Conservation (phyloP, 1,140 invertebrate genomes). For the Drosophila kurseongensis region DNA sequence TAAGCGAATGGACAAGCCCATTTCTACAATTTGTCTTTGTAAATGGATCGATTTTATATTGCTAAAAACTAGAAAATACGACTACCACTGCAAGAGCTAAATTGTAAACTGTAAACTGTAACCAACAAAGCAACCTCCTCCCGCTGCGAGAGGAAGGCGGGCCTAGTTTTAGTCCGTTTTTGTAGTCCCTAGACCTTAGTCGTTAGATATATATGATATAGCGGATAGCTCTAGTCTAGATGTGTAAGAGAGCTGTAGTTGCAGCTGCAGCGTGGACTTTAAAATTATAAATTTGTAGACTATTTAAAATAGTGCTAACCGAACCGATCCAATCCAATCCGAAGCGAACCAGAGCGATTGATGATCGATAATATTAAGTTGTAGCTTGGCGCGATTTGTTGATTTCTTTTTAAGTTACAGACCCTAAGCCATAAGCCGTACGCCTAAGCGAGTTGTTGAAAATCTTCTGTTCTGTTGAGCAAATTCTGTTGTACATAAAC, state of each 20-base stretch:
- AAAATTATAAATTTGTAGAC: slow-evolving; percentile 81
- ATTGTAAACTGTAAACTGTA: slow-evolving; percentile 33
- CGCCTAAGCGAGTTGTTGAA: slow-evolving; percentile 63
- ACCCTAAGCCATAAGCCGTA: slow-evolving; percentile 57
- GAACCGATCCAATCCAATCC: slow-evolving; percentile 1
- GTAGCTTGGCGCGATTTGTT: slow-evolving; percentile 69
- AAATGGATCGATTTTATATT: slow-evolving; percentile 85
- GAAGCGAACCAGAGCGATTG: slow-evolving; percentile 4
- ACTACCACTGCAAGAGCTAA: slow-evolving; percentile 9
- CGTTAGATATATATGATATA: slow-evolving; percentile 24
- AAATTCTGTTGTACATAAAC: slow-evolving; percentile 74
- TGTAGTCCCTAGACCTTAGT: slow-evolving; percentile 46
- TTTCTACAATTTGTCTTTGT: slow-evolving; percentile 80
- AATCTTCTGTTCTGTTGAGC: slow-evolving; percentile 65
- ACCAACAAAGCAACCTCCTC: slow-evolving; percentile 44
- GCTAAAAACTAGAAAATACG: slow-evolving; percentile 17
- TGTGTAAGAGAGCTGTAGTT: slow-evolving; percentile 54
- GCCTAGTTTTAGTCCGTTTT: slow-evolving; percentile 42
- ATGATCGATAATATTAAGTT: slow-evolving; percentile 42
- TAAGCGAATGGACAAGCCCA: slow-evolving; percentile 53
- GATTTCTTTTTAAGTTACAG: slow-evolving; percentile 76
- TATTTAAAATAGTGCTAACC: slow-evolving; percentile 73
- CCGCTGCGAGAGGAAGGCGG: slow-evolving; percentile 41
- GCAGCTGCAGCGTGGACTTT: slow-evolving; percentile 69
- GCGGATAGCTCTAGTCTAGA: slow-evolving; percentile 54